These are phyloP conservation scores for Didymodactylos carnosus DNA, from an alignment of 2,888 invertebrate species.

Conservation along the genomic window DNA sequence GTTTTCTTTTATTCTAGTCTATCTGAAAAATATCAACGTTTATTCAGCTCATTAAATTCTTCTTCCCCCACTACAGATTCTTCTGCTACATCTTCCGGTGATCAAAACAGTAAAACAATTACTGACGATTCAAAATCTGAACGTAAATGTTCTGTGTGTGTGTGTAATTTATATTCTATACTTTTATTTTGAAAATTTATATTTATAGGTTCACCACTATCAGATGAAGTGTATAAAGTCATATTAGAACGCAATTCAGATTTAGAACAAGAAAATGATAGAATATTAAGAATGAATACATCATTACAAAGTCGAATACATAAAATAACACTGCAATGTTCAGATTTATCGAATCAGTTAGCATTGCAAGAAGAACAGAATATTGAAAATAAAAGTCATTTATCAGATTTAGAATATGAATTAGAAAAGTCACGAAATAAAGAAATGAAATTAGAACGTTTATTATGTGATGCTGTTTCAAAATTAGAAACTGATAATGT, in stretches of 20 bases:
- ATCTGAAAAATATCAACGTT: slow-evolving; percentile 5
- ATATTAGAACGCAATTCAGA: slow-evolving; percentile 65
- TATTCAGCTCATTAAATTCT: not conserved
- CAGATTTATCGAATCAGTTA: slow-evolving; percentile 20
- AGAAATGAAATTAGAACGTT: slow-evolving; percentile 75
- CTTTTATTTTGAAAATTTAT: too few species aligned
- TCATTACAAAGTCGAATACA: slow-evolving; percentile 78
- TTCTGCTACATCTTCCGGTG: not conserved
- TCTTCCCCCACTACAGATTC: too few species aligned
- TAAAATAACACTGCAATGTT: slow-evolving; percentile 52
- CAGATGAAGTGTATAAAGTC: slow-evolving; percentile 54
- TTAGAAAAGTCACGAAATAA: slow-evolving; percentile 41
- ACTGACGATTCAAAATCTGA: too few species aligned
- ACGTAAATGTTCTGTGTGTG: too few species aligned
- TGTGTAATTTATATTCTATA: too few species aligned
- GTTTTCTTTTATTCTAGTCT: not conserved
- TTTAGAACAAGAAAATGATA: slow-evolving; percentile 68
- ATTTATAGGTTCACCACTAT: too few species aligned
- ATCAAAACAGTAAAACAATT: too few species aligned
- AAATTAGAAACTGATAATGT: slow-evolving; percentile 53
- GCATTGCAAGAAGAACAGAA: slow-evolving; percentile 73
- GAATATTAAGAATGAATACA: slow-evolving; percentile 71
- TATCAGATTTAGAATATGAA: slow-evolving; percentile 68
- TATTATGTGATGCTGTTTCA: slow-evolving; percentile 72
- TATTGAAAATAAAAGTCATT: slow-evolving; percentile 79